Percentiles rank a stretch among this genome's conserved stretches.
Conservation (phyloP, 1,140 invertebrate genomes). For the Aricia agestis region DNA sequence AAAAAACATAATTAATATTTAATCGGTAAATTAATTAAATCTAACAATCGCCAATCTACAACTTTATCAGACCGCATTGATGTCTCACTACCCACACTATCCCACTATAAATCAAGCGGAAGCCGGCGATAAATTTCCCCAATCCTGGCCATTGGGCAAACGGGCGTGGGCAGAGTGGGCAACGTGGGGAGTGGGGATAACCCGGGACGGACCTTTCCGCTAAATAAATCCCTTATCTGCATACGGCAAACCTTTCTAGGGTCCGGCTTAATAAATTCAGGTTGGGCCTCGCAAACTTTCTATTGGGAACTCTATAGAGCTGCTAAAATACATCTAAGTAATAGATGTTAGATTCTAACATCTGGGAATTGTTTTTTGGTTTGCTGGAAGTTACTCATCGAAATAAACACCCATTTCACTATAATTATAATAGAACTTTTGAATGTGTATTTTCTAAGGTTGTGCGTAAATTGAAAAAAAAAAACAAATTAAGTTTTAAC, state of each 20-base stretch:
- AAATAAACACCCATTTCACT: too few relatives aligned
- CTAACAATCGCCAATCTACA: background rate
- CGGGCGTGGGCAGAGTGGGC: slow-evolving; percentile 37
- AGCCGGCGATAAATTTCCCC: slow-evolving; percentile 70
- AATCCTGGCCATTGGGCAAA: slow-evolving; percentile 69
- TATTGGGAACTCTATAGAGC: slow-evolving; percentile 42
- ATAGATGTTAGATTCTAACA: too few relatives aligned
- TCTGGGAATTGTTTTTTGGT: too few relatives aligned
- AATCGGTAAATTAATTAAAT: background rate
- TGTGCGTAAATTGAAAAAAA: too few relatives aligned
- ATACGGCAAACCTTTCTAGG: slow-evolving; percentile 75
- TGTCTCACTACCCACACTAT: slow-evolving; percentile 30
- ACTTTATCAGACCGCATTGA: background rate
- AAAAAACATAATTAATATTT: too few relatives aligned
- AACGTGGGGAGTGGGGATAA: slow-evolving; percentile 40
- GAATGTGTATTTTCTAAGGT: too few relatives aligned
- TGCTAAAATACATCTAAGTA: slow-evolving; percentile 22
- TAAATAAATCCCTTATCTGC: slow-evolving; percentile 76
- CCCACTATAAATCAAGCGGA: slow-evolving; percentile 70
- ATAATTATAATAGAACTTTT: too few relatives aligned
- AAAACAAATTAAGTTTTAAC: too few relatives aligned
- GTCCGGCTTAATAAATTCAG: slow-evolving; percentile 75
- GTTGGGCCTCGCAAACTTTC: slow-evolving; percentile 68
- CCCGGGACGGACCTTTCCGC: slow-evolving; percentile 72
- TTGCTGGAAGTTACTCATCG: too few relatives aligned